Evolutionary conservation across 1,140 invertebrate genomes (phyloP).

Genomic region (Diachasmimorpha longicaudata): DNA sequence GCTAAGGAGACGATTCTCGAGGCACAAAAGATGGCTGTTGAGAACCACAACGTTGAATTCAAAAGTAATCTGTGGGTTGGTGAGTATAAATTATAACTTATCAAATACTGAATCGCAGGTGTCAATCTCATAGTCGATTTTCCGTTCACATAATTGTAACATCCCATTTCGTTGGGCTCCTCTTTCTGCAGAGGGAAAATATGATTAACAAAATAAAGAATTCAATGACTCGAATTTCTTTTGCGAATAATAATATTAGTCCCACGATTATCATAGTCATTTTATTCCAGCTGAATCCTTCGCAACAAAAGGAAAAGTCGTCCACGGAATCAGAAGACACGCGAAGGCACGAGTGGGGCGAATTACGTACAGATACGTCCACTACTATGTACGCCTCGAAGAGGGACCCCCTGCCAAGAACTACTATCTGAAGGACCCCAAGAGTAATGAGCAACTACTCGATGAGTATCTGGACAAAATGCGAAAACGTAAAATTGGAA

Average conservation of each 20-base stretch:
- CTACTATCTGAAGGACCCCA: constrained; percentile 73
- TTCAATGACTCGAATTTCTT: neutral
- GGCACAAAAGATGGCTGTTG: constrained; percentile 86
- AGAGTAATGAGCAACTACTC: constrained; percentile 75
- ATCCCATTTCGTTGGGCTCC: neutral
- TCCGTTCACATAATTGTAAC: too few relatives aligned
- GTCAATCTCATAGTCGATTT: too few relatives aligned
- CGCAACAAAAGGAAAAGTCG: constrained; percentile 72
- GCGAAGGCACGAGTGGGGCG: constrained; percentile 72
- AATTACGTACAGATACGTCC: constrained; percentile 80
- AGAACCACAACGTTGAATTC: constrained; percentile 92
- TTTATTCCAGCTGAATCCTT: constrained; percentile 82
- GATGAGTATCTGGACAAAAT: constrained; percentile 75
- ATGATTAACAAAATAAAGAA: neutral
- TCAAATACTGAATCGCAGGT: too few relatives aligned
- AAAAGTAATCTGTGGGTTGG: constrained; percentile 96
- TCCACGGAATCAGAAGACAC: constrained; percentile 87
- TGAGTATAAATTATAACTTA: constrained; percentile 71
- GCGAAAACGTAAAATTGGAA: constrained; percentile 73
- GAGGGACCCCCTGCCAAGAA: constrained; percentile 90
- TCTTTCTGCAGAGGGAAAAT: too few relatives aligned
- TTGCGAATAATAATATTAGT: neutral
- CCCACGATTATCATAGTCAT: too few relatives aligned
- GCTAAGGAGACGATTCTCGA: constrained; percentile 84
- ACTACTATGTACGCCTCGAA: constrained; percentile 90